Base-by-base conservation (phyloP, 2,888 invertebrate species). In the Eristalis tenax region DNA sequence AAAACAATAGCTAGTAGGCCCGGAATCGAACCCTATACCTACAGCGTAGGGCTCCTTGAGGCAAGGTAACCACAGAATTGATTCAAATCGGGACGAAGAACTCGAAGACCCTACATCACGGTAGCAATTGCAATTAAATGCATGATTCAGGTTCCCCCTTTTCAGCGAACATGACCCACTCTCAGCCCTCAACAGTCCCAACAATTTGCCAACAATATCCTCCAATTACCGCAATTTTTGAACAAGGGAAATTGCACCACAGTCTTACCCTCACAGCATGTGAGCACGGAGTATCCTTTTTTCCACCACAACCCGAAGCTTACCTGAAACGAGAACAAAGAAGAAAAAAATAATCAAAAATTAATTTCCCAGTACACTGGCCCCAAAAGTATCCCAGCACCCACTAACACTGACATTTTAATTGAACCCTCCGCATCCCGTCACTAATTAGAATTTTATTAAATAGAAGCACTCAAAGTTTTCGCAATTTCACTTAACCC, bases 401-500 rank as follows among this genome's bases (percentile, higher is more conserved):
- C 5, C 22, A 38, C n/a, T 2, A 38, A 35, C 22, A 56, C n/a
- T 26, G 35, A 64, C 56, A 63, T 50, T 13, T 13, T 13, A 73
- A 73, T 71, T 71, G 40, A 65, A 50, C 15, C n/a, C 15, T 3
- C 22, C 22, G 50, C 50, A 50, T 59, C 43, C 56, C 23, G 22
- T 22, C 10, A 40, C 32, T 65, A 70, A 77, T 77, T 70, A 64
- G 18, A 77, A 64, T 56, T 79, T 57, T 65, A 32, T 64, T 78
- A 38, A 71, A 28, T 15, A 23, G 22, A 57, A 28, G 22, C 11
- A 23, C 32, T 79, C 50, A 18, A 75, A 65, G 22, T 61, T 74
- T 68, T 38, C 50, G 61, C 74, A 61, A 74, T 74, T 66, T 63
- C 26, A 68, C 40, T 68, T 68, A 68, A 68, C 43, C 73, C 73